Percentiles rank a stretch among this genome's conserved stretches.
Conservation (phyloP, 2,888 invertebrate species). For the Tachystola acroxantha region DNA sequence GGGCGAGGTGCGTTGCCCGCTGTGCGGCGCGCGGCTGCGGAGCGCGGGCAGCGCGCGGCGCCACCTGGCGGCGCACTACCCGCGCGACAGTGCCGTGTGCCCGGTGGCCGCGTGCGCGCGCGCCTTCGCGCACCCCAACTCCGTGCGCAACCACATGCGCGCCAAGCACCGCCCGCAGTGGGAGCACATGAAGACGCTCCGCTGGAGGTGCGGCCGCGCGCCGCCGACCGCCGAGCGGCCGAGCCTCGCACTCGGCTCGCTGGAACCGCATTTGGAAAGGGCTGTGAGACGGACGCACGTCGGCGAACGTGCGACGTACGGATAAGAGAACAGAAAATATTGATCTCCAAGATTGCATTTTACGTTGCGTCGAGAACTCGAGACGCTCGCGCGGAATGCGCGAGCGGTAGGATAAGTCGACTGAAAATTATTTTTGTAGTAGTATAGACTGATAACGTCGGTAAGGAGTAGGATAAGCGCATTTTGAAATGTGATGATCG, state of each 20-base stretch:
- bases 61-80: conserved; percentile 90
- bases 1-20: conserved; percentile 79
- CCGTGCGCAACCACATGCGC: conserved; percentile 92
- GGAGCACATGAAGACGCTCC: conserved; percentile 90
- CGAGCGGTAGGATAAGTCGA: conserved; percentile 70
- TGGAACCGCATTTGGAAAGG: conserved; percentile 32
- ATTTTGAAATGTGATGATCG: conserved; percentile 76
- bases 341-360: conserved; percentile 58
- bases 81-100: conserved; percentile 89
- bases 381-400: conserved; percentile 43
- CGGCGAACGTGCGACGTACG: conserved; percentile 16
- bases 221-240: conserved; percentile 25
- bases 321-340: conserved; percentile 26
- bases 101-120: conserved; percentile 87
- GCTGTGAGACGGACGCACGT: conserved; percentile 42
- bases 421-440: conserved; percentile 78
- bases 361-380: conserved; percentile 46
- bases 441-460: conserved; percentile 76
- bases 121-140: conserved; percentile 89
- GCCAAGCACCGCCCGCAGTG: conserved; percentile 89
- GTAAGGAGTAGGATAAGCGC: conserved; percentile 60
- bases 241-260: conserved; percentile 19
- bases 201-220: conserved; percentile 83
- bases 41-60: conserved; percentile 83
- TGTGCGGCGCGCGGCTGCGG: conserved; percentile 84